A percentile compares a stretch with the other conserved stretches of the same genome.
These are phyloP conservation scores for Drosophila gaucha DNA, from an alignment of 2,888 invertebrate genomes.

Conservation along the genomic window DNA sequence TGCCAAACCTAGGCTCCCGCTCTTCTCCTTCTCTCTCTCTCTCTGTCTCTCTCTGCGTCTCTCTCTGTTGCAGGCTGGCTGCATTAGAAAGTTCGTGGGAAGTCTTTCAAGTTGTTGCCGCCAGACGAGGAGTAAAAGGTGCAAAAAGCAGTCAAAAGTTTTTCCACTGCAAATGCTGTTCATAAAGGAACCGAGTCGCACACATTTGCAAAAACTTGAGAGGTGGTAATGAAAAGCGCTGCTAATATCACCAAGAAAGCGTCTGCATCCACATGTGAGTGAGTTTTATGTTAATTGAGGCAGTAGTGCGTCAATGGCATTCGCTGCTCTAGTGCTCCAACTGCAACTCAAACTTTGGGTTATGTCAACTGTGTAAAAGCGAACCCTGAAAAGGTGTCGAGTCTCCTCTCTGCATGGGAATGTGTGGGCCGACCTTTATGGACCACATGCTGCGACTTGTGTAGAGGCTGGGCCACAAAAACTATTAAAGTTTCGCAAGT, in stretches of 20 bases:
- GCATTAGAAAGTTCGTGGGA: conserved; percentile 81
- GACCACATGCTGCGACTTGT: conserved; percentile 30
- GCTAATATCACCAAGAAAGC: conserved; percentile 59
- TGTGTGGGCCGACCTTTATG: conserved; percentile 46
- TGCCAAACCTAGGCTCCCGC: not conserved
- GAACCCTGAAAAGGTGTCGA: conserved; percentile 57
- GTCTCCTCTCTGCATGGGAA: not conserved
- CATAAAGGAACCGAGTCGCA: conserved; percentile 65
- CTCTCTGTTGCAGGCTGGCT: conserved; percentile 8
- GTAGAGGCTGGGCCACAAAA: conserved; percentile 21
- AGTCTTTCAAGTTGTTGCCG: conserved; percentile 60
- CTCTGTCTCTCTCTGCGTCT: not conserved
- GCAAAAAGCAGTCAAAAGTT: conserved; percentile 58
- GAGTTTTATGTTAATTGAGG: conserved; percentile 79
- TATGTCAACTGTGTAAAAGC: conserved; percentile 71
- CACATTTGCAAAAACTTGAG: conserved; percentile 42
- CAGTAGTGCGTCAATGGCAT: conserved; percentile 75
- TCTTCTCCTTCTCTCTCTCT: not conserved
- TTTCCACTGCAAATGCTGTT: conserved; percentile 63
- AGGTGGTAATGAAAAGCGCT: conserved; percentile 80
- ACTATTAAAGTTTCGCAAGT: conserved; percentile 40
- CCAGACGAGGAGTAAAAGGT: conserved; percentile 10
- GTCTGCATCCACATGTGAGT: conserved; percentile 29
- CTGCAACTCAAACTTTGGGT: conserved; percentile 45
- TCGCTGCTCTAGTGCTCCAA: conserved; percentile 41